Evolutionary conservation across 2,888 invertebrate species (phyloP).

Genomic region (Schizotus pectinicornis): DNA sequence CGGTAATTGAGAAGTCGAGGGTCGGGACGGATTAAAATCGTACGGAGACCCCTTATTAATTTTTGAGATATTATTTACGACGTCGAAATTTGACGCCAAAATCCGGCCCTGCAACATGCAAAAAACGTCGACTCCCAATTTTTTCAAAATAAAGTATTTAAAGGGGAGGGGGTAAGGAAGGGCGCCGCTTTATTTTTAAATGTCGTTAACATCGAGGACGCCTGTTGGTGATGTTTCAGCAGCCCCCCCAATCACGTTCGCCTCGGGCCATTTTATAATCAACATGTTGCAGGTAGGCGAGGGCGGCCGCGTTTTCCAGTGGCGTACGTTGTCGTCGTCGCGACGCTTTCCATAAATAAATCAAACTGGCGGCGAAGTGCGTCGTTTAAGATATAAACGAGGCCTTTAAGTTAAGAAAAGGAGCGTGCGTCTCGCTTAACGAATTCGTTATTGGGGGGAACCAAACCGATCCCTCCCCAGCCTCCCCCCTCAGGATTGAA

Average conservation of each 20-base stretch:
- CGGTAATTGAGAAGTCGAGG: no score
- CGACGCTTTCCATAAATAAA: constrained; percentile 14
- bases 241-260: constrained; percentile 2
- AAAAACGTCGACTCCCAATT: no score
- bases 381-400: constrained; percentile 28
- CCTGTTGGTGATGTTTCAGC: not conserved
- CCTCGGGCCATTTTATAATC: constrained; percentile 16
- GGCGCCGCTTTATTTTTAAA: not conserved
- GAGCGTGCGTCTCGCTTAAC: constrained; percentile 21
- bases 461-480: not conserved
- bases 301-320: not conserved
- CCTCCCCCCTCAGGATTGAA: constrained; percentile 13
- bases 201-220: not conserved
- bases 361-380: constrained; percentile 21
- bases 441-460: constrained; percentile 7
- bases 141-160: no score
- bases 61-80: no score
- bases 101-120: no score
- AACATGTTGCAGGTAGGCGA: constrained; percentile 11
- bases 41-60: no score
- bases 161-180: no score
- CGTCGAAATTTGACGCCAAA: no score
- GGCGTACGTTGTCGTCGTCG: constrained; percentile 1
- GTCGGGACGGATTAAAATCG: no score
- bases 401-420: constrained; percentile 24